Percentiles rank a stretch among this genome's conserved stretches.
These are phyloP conservation scores for Aphelocoma californica DNA, from an alignment of 2,797 vertebrate species.

Conservation along the genomic window DNA sequence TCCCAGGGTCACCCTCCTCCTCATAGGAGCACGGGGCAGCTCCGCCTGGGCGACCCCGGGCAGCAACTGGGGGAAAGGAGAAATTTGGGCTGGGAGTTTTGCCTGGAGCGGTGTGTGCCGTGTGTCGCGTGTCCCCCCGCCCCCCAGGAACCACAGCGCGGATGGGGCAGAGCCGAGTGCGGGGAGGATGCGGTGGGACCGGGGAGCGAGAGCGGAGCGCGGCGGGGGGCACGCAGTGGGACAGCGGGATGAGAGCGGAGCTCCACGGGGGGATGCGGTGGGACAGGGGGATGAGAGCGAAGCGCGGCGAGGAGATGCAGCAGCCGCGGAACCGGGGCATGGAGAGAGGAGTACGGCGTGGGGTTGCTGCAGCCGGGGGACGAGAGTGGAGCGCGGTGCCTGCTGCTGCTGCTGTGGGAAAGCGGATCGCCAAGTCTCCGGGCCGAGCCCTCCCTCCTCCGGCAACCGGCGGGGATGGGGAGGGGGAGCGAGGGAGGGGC, in stretches of 20 bases:
- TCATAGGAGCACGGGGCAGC: not conserved
- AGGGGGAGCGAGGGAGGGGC: not conserved
- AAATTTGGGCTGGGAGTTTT: not conserved
- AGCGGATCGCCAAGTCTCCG: not conserved
- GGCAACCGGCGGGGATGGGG: not conserved
- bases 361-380: not conserved
- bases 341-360: not conserved
- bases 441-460: not conserved
- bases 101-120: not conserved
- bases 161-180: not conserved
- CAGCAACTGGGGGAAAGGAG: not conserved
- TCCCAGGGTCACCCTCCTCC: not conserved
- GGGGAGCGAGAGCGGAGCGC: not conserved
- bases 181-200: not conserved
- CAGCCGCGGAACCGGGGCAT: not conserved
- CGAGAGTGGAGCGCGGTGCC: not conserved
- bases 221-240: not conserved
- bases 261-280: not conserved
- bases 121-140: too few relatives aligned
- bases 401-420: not conserved
- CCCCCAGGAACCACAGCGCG: not conserved
- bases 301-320: not conserved
- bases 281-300: not conserved
- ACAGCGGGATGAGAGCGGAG: not conserved
- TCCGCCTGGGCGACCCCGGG: not conserved